phyloP scores from a whole-genome alignment of 2,797 vertebrate genomes.

The Pangasius macronema region DNA sequence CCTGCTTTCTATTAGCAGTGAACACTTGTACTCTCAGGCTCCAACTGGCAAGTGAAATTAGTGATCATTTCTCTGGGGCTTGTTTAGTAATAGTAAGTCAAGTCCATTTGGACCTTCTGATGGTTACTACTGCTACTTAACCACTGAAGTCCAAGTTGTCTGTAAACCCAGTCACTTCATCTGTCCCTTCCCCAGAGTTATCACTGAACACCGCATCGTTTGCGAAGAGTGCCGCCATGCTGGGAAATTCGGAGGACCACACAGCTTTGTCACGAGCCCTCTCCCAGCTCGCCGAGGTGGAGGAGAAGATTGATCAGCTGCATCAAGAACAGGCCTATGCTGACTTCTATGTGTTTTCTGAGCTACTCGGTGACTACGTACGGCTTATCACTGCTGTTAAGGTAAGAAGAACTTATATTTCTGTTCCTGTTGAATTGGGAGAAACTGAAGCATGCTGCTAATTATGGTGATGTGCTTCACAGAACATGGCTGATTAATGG shows the following conservation, averaged over 20 bases:
- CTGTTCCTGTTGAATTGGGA: neutral
- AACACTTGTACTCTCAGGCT: neutral
- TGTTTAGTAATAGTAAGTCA: neutral
- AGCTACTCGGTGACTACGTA: conserved; percentile 94
- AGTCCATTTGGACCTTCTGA: neutral
- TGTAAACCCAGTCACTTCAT: neutral
- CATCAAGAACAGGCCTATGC: conserved; percentile 94
- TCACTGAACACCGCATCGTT: conserved; percentile 92
- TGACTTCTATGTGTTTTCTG: conserved; percentile 92
- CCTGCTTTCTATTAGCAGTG: neutral
- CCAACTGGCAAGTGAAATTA: neutral
- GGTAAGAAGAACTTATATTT: conserved; percentile 70
- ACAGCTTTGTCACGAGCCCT: conserved; percentile 92
- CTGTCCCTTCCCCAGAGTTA: conserved; percentile 77
- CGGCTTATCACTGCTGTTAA: conserved; percentile 92
- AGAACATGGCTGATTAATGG: neutral
- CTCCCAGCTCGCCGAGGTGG: conserved; percentile 96
- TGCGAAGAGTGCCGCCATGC: conserved; percentile 96
- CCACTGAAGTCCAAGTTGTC: neutral
- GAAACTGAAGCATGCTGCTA: neutral
- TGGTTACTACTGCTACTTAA: no score
- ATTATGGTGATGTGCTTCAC: neutral
- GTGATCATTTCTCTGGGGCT: neutral
- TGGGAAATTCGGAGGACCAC: conserved; percentile 97
- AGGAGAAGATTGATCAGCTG: conserved; percentile 95